Evolutionary conservation across 2,888 invertebrate species (phyloP).

Genomic region (Nasonovia ribisnigri): DNA sequence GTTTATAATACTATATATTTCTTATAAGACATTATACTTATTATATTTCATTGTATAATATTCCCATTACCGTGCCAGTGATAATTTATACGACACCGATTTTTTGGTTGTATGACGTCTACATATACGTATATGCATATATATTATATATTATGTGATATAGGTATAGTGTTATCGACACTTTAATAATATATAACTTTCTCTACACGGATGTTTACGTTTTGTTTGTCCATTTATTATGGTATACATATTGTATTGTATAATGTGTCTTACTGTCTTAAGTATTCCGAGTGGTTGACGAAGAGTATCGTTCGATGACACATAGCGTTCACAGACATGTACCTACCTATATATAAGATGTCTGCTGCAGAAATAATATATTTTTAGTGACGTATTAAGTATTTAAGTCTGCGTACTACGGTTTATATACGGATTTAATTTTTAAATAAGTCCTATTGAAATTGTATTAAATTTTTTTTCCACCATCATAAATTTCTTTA

Average conservation of each 20-base stretch:
- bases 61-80: neutral
- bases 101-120: neutral
- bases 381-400: neutral
- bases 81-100: constrained; percentile 2
- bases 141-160: neutral
- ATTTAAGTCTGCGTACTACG: neutral
- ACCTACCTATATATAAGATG: neutral
- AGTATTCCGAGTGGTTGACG: neutral
- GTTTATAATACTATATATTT: neutral
- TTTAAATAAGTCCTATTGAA: neutral
- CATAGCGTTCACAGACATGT: neutral
- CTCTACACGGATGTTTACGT: constrained; percentile 3
- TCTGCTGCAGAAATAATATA: neutral
- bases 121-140: neutral
- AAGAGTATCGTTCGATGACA: neutral
- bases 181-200: neutral
- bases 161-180: neutral
- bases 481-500: neutral
- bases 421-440: neutral
- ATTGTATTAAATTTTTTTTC: neutral
- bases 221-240: neutral
- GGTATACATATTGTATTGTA: neutral
- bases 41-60: neutral
- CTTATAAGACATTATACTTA: neutral
- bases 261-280: neutral